Evolutionary conservation across 2,888 invertebrate species (phyloP).

Genomic region (Mechanitis messenoides): DNA sequence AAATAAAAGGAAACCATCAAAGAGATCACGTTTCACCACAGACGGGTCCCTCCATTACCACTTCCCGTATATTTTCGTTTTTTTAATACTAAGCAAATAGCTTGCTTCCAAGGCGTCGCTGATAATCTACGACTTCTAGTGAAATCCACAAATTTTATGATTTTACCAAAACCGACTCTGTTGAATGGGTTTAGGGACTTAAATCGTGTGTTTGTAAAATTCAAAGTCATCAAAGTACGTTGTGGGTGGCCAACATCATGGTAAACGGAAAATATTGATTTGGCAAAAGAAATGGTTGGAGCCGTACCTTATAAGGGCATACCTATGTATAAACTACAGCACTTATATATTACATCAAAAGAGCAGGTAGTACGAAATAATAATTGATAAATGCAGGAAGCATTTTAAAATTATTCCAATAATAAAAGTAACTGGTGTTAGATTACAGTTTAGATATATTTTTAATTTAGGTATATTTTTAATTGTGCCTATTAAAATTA

Average conservation of each 20-base stretch:
- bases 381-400: too few relatives aligned
- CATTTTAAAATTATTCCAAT: too few relatives aligned
- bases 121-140: conserved; percentile 4
- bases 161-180: background rate
- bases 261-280: conserved; percentile 1
- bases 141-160: conserved; percentile 1
- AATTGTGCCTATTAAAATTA: too few relatives aligned
- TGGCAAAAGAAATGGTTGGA: conserved; percentile 3
- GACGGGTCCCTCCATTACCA: conserved; percentile 1
- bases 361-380: too few relatives aligned
- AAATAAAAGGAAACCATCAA: conserved; percentile 1
- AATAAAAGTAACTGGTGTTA: too few relatives aligned
- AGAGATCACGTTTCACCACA: conserved; percentile 13
- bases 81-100: conserved; percentile 10
- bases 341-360: too few relatives aligned
- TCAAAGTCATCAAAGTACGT: background rate
- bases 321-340: too few relatives aligned
- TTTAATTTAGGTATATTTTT: too few relatives aligned
- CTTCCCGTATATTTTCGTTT: conserved; percentile 15
- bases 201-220: background rate
- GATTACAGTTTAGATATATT: too few relatives aligned
- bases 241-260: background rate
- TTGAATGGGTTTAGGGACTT: background rate
- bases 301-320: background rate
- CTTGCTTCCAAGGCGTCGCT: conserved; percentile 4